These are phyloP conservation scores for Thera britannica DNA, from an alignment of 2,888 invertebrate species.

Conservation along the genomic window DNA sequence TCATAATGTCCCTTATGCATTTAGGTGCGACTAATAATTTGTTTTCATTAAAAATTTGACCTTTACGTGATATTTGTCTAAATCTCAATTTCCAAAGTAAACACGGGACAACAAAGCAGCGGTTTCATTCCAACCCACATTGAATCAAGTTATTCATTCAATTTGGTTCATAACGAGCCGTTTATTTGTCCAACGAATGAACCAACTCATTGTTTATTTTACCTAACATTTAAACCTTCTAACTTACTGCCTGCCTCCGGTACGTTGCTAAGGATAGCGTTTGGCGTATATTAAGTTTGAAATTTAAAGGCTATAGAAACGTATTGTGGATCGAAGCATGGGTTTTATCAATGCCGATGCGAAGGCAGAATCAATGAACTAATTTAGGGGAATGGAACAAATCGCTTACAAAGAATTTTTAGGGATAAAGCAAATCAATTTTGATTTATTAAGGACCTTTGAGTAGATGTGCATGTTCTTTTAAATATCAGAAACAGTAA, in stretches of 20 bases:
- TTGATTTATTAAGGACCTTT: no score
- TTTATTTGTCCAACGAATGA: conserved; percentile 33
- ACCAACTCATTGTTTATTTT: conserved; percentile 30
- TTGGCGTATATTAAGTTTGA: conserved; percentile 11
- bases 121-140: conserved; percentile 24
- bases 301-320: conserved; percentile 15
- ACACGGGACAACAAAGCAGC: conserved; percentile 25
- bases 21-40: no score
- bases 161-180: conserved; percentile 31
- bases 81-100: conserved; percentile 16
- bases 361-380: conserved; percentile 28
- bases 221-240: conserved; percentile 18
- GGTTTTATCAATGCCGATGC: conserved; percentile 13
- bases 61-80: conserved; percentile 15
- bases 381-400: conserved; percentile 42
- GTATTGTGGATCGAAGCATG: conserved; percentile 5
- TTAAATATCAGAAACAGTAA: background rate
- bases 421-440: no score
- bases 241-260: conserved; percentile 15
- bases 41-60: conserved; percentile 4
- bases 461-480: background rate
- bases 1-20: no score
- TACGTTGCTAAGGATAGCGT: conserved; percentile 10
- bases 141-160: conserved; percentile 31
- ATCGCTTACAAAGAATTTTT: conserved; percentile 4